These are phyloP conservation scores for Pogonomyrmex barbatus DNA, from an alignment of 1,140 invertebrate species.

Conservation along the genomic window DNA sequence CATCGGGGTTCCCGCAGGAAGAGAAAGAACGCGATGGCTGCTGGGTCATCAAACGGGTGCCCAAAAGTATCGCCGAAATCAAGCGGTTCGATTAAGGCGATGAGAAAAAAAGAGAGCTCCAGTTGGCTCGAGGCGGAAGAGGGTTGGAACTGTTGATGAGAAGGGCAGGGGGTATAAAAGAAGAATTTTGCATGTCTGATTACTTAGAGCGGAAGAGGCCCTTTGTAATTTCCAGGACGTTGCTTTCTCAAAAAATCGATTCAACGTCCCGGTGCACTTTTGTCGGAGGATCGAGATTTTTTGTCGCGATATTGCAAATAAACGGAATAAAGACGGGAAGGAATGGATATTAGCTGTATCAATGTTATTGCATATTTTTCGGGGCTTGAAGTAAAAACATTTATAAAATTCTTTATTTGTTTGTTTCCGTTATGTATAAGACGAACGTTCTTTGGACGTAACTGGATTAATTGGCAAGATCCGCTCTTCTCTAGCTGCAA, in stretches of 20 bases:
- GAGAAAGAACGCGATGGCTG: not conserved
- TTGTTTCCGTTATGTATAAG: not conserved
- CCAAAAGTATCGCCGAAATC: conserved; percentile 69
- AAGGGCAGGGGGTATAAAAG: conserved; percentile 66
- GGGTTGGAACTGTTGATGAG: conserved; percentile 29
- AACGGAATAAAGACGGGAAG: conserved; percentile 1
- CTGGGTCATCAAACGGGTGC: conserved; percentile 66
- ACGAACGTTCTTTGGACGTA: too few relatives aligned
- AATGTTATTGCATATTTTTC: not conserved
- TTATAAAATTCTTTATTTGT: not conserved
- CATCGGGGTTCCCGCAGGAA: conserved; percentile 18
- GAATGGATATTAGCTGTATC: not conserved
- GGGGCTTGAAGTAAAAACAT: not conserved
- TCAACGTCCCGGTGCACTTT: conserved; percentile 63
- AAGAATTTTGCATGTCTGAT: conserved; percentile 78
- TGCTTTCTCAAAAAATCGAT: conserved; percentile 70
- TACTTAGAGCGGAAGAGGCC: conserved; percentile 72
- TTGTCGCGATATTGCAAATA: conserved; percentile 3
- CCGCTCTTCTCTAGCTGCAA: not conserved
- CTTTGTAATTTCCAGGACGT: conserved; percentile 70
- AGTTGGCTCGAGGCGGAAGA: not conserved
- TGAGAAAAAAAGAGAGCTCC: not conserved
- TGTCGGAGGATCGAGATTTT: conserved; percentile 56
- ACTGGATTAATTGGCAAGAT: not conserved
- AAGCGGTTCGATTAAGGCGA: conserved; percentile 70